Percentiles rank a stretch among this genome's conserved stretches.
These are phyloP conservation scores for Myotis daubentonii DNA, from an alignment of 2,797 vertebrate species.

Conservation along the genomic window DNA sequence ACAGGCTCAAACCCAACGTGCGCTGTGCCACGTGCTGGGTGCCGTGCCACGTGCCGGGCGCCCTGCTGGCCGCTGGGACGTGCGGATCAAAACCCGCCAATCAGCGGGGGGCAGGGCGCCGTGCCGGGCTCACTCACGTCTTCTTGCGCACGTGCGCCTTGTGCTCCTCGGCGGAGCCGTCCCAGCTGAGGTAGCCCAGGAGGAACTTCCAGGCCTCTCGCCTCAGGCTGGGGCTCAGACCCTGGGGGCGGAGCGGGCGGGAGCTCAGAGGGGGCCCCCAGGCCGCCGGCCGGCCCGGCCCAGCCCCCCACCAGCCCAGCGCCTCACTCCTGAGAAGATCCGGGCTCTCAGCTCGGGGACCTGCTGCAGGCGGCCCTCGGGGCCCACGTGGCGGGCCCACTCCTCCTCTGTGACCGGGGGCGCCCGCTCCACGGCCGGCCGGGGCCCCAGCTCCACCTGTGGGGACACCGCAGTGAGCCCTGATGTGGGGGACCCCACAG, in stretches of 20 bases:
- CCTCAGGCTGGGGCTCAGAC: conserved; percentile 87
- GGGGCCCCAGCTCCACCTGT: conserved; percentile 91
- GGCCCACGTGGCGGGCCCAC: conserved; percentile 90
- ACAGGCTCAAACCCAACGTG: fast-evolving
- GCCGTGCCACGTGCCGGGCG: fast-evolving
- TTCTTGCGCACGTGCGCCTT: conserved; percentile 89
- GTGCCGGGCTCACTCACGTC: conserved; percentile 86
- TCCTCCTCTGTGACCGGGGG: conserved; percentile 86
- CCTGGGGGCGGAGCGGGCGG: conserved; percentile 80
- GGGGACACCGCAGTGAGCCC: background rate
- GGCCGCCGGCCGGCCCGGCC: fast-evolving
- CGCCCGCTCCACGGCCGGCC: conserved; percentile 88
- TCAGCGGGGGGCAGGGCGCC: background rate
- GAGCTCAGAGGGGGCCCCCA: background rate
- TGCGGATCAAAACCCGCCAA: too few species aligned
- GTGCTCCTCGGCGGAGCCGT: conserved; percentile 89
- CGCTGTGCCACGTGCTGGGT: too few species aligned
- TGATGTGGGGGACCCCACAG: background rate
- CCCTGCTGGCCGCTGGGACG: background rate
- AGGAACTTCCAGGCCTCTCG: conserved; percentile 95
- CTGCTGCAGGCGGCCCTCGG: conserved; percentile 88
- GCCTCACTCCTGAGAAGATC: conserved; percentile 92
- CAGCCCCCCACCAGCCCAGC: fast-evolving
- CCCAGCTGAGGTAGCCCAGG: conserved; percentile 93
- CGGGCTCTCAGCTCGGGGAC: conserved; percentile 88